These are phyloP conservation scores for Hafferia zeledoni DNA, from an alignment of 2,797 vertebrate species.

Conservation along the genomic window DNA sequence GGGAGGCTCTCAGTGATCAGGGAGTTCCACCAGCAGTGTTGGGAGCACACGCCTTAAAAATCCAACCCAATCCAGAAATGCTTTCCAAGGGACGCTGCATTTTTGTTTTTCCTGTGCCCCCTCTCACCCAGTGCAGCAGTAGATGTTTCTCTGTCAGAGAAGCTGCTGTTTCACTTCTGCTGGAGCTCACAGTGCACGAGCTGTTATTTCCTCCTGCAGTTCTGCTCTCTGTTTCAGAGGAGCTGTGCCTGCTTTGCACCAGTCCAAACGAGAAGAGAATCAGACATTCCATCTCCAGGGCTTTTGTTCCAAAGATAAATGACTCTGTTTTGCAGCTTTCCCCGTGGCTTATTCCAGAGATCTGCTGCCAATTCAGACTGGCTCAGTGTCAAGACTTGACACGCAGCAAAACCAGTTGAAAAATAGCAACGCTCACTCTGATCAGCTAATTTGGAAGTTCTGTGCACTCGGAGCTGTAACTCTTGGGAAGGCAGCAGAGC, in stretches of 20 bases:
- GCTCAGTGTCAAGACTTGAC: constrained; percentile 30
- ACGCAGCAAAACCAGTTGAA: constrained; percentile 20
- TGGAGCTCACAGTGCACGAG: neutral
- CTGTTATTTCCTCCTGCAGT: neutral
- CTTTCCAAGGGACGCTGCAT: neutral
- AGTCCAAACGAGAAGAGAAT: neutral
- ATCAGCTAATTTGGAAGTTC: neutral
- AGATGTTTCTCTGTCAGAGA: neutral
- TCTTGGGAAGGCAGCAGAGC: neutral
- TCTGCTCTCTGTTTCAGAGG: neutral
- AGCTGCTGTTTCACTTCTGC: neutral
- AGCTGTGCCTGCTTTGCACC: neutral
- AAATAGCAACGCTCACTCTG: neutral
- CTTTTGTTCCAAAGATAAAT: constrained; percentile 63
- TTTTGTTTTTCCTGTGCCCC: neutral
- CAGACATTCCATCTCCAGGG: constrained; percentile 11
- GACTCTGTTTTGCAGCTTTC: constrained; percentile 47
- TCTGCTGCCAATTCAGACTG: constrained; percentile 44
- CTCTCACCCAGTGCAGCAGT: neutral
- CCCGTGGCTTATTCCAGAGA: neutral
- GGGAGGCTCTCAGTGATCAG: neutral
- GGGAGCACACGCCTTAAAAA: neutral
- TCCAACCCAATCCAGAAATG: neutral
- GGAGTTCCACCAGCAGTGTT: neutral
- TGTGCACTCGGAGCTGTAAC: neutral